Conservation (phyloP, 2,888 invertebrate genomes). For the Sphaerophoria rueppellii region DNA sequence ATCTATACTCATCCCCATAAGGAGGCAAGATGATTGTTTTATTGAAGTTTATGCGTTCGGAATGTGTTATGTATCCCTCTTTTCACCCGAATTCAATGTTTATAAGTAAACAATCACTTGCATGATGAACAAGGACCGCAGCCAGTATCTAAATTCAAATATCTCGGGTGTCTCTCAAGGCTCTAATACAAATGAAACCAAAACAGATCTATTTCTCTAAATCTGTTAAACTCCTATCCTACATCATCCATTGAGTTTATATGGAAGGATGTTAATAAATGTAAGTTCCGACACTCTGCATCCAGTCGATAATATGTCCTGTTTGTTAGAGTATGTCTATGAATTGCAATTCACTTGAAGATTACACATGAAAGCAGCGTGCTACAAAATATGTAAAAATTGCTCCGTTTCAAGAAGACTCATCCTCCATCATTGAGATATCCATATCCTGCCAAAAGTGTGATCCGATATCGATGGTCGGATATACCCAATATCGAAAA, state of each 20-base stretch:
- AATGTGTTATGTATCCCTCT: constrained; percentile 12
- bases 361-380: constrained; percentile 39
- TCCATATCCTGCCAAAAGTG: constrained; percentile 30
- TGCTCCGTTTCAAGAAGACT: constrained; percentile 17
- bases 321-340: constrained; percentile 9
- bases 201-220: background rate
- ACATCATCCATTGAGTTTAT: too few species aligned
- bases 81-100: background rate
- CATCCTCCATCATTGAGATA: constrained; percentile 23
- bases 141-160: constrained; percentile 24
- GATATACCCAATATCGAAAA: constrained; percentile 23
- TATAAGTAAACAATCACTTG: constrained; percentile 64
- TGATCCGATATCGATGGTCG: constrained; percentile 26
- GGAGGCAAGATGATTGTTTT: constrained; percentile 42
- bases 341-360: constrained; percentile 59
- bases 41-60: constrained; percentile 24
- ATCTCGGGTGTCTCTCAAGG: constrained; percentile 26
- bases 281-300: constrained; percentile 31
- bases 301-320: constrained; percentile 11
- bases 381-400: constrained; percentile 29
- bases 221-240: constrained; percentile 3
- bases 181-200: constrained; percentile 2
- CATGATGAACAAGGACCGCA: constrained; percentile 8
- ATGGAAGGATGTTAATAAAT: constrained; percentile 40
- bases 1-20: background rate